phyloP scores from a whole-genome alignment of 2,797 vertebrate species.

The Oceanodroma leucorhoa region DNA sequence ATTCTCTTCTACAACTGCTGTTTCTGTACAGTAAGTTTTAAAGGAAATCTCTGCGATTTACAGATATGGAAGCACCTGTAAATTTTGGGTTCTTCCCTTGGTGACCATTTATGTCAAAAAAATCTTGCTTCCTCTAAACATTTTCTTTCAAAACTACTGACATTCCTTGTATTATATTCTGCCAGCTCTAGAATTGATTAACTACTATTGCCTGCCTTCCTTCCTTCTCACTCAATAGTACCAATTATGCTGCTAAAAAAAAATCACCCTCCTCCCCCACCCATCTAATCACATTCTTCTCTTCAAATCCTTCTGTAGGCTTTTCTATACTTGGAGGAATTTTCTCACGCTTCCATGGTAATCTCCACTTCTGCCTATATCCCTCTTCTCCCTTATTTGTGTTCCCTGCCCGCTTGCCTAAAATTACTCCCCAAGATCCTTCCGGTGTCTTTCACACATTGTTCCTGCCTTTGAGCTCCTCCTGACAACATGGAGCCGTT shows the following conservation, averaged over 20 bases:
- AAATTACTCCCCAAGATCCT: neutral
- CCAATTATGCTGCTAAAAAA: conserved; percentile 13
- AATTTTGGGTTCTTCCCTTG: neutral
- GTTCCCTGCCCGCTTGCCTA: neutral
- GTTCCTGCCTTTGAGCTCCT: neutral
- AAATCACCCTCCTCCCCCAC: neutral
- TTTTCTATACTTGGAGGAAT: neutral
- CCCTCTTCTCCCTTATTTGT: neutral
- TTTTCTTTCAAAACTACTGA: neutral
- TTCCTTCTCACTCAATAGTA: neutral
- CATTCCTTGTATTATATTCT: neutral
- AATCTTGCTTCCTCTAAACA: neutral
- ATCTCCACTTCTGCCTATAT: conserved; percentile 13
- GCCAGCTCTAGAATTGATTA: neutral
- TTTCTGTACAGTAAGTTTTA: neutral
- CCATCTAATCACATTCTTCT: conserved; percentile 7
- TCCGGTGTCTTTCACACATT: neutral
- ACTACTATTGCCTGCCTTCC: neutral
- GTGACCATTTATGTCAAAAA: neutral
- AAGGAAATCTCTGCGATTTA: neutral
- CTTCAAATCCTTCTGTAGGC: neutral
- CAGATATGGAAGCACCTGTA: neutral
- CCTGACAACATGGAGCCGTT: neutral
- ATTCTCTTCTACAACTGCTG: neutral
- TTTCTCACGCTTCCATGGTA: conserved; percentile 21